Percentiles rank a stretch among this genome's conserved stretches.
Conservation (phyloP, 2,797 vertebrate genomes). For the Steatocranus sp. region DNA sequence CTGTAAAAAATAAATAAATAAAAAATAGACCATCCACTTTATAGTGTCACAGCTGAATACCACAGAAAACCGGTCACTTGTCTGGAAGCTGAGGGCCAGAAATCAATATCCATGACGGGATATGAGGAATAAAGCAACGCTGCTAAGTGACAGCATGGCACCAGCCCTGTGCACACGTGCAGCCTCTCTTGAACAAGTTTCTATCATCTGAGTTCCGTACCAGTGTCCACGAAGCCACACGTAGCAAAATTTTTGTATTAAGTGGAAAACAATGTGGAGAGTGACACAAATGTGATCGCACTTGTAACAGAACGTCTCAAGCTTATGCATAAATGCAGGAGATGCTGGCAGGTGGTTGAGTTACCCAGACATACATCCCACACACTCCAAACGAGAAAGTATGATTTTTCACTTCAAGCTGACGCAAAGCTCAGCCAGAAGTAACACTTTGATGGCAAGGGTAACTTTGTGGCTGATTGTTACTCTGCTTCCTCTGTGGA, state of each 20-base stretch:
- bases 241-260: background rate
- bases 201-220: constrained; percentile 19
- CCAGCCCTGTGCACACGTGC: background rate
- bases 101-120: constrained; percentile 54
- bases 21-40: constrained; percentile 11
- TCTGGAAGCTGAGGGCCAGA: constrained; percentile 26
- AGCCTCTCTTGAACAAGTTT: constrained; percentile 10
- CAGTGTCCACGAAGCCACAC: background rate
- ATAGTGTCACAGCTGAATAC: constrained; percentile 35
- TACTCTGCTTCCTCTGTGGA: background rate
- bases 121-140: constrained; percentile 45
- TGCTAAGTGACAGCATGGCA: constrained; percentile 50
- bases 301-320: constrained; percentile 7
- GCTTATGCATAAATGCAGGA: constrained; percentile 50
- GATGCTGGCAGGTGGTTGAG: constrained; percentile 38
- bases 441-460: background rate
- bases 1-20: background rate
- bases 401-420: constrained; percentile 30
- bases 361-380: constrained; percentile 30
- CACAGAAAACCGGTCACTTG: constrained; percentile 42
- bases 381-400: constrained; percentile 25
- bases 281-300: constrained; percentile 32
- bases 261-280: constrained; percentile 29
- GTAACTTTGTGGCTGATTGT: constrained; percentile 23
- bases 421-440: constrained; percentile 2